Evolutionary conservation across 2,888 invertebrate genomes (phyloP), one percentile per base, ranked within the genome.

Genomic region (Sphaeridia pumilis): DNA sequence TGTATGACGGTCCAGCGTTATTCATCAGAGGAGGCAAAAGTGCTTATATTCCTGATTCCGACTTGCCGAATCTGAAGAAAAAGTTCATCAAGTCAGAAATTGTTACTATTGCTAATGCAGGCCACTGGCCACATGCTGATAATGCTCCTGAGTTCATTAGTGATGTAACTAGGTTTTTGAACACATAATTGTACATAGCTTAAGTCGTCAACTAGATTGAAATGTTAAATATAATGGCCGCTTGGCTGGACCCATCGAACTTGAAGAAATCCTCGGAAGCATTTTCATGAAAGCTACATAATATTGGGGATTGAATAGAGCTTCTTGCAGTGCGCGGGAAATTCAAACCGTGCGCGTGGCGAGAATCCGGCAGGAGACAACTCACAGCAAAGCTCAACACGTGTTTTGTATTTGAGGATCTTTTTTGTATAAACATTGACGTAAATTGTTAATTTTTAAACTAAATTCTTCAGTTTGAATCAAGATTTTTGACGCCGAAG

Each of bases 71-170:
- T 53, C 86, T 89, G 52, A 74, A 76, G 66, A 75, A 78, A 57
- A 72, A 84, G 49, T 90, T 90, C 67, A 84, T 88, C 0, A 70
- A 74, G 5, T 82, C 84, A 0, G 73, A 80, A 58, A 76, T 90
- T 66, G 70, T 74, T 44, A 82, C 80, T 62, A 77, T 92, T 48
- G 76, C 79, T 46, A 85, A 83, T 34, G 87, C 94, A 4, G 89
- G 90, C 0, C 95, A 97, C 70, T 87, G 92, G 86, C 81, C 94
- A 1, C 95, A 97, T 69, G 82, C 86, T 59, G 93, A 95, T 58
- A 84, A 90, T 69, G 90, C 94, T 1, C 71, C 75, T 5, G 80
- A 83, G 59, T 89, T 92, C 70, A 69, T 87, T 24, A 75, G 80
- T 46, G 65, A 75, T 47, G 74, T 81, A 31, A 72, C 78, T 61